phyloP scores from a whole-genome alignment of 2,888 invertebrate genomes.

The Lumbricus terrestris region DNA sequence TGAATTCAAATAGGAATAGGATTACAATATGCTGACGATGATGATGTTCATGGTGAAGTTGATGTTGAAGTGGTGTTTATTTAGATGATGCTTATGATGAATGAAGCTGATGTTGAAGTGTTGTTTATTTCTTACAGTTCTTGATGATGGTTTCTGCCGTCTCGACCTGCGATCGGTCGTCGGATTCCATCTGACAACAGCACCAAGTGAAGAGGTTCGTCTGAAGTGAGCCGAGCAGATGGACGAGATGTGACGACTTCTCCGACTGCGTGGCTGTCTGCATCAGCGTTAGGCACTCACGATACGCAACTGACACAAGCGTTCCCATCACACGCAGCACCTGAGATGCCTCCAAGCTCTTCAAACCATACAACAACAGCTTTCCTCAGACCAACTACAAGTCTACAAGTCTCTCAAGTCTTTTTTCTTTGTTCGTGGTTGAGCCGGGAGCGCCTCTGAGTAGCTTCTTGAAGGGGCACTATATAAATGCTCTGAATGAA shows the following conservation, averaged over 20 bases:
- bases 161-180: not conserved
- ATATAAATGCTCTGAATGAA: too few relatives aligned
- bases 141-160: not conserved
- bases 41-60: not conserved
- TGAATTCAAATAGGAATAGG: too few relatives aligned
- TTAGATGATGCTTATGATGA: not conserved
- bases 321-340: constrained; percentile 55
- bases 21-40: not conserved
- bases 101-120: not conserved
- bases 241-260: constrained; percentile 52
- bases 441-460: too few relatives aligned
- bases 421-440: too few relatives aligned
- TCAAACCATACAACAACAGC: not conserved
- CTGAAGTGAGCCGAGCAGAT: constrained; percentile 54
- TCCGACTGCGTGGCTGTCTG: constrained; percentile 38
- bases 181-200: constrained; percentile 45
- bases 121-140: not conserved
- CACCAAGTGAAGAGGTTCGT: constrained; percentile 54
- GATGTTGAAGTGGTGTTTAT: not conserved
- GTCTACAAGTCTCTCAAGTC: too few relatives aligned
- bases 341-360: constrained; percentile 47
- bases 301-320: constrained; percentile 52
- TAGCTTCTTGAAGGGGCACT: too few relatives aligned
- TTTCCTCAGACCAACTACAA: not conserved
- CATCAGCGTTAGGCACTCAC: constrained; percentile 46